These are phyloP conservation scores for Anseranas semipalmata DNA, from an alignment of 2,113 vertebrate species.

Conservation along the genomic window DNA sequence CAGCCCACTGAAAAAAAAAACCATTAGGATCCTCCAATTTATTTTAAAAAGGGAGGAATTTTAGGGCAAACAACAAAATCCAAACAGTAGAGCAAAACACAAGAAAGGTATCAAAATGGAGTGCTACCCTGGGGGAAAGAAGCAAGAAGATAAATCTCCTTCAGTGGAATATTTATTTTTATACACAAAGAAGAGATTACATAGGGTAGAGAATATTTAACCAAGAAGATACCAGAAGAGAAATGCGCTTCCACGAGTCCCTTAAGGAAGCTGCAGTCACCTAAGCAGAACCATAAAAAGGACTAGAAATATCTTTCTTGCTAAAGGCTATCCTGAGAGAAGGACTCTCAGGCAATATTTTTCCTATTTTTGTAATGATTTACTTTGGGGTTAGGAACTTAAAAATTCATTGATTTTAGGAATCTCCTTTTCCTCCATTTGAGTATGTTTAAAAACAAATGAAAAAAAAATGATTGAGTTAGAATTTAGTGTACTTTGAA, in stretches of 20 bases:
- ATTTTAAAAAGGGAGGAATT: not conserved
- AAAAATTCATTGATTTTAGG: not conserved
- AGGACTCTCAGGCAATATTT: not conserved
- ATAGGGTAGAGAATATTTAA: not conserved
- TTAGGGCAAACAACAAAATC: not conserved
- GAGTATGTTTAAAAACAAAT: not conserved
- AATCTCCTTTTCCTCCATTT: not conserved
- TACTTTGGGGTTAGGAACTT: not conserved
- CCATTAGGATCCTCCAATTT: not conserved
- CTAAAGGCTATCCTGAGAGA: not conserved
- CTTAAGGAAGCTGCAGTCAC: not conserved
- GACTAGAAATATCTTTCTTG: not conserved
- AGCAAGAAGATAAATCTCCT: not conserved
- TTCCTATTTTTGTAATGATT: not conserved
- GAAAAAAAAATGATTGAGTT: not conserved
- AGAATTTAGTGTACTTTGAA: slow-evolving; percentile 1
- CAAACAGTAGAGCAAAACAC: not conserved
- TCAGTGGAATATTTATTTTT: not conserved
- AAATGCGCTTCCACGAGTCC: not conserved
- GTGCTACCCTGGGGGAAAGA: not conserved
- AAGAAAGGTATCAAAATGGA: not conserved
- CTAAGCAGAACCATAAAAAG: not conserved
- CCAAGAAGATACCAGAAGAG: not conserved
- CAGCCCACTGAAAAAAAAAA: not conserved
- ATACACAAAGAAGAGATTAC: not conserved